A percentile compares a stretch with the other conserved stretches of the same genome.
These are phyloP conservation scores for Cataglyphis livida DNA, from an alignment of 2,888 invertebrate species.

Conservation along the genomic window DNA sequence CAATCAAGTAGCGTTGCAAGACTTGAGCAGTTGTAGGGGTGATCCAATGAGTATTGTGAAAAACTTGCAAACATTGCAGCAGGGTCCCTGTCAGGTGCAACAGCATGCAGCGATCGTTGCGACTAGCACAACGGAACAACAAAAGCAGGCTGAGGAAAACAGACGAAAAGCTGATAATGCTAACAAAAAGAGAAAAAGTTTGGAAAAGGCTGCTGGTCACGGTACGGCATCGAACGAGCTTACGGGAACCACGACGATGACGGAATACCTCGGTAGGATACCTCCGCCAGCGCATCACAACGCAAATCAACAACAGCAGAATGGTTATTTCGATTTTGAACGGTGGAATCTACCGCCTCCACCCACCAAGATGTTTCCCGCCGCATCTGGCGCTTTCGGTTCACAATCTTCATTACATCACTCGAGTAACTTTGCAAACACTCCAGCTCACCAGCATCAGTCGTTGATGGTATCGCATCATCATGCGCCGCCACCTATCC, in stretches of 20 bases:
- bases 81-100: conserved; percentile 87
- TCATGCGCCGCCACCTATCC: conserved; percentile 88
- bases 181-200: conserved; percentile 88
- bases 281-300: conserved; percentile 92
- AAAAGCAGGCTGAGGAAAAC: conserved; percentile 83
- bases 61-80: conserved; percentile 89
- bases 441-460: conserved; percentile 88
- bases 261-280: conserved; percentile 87
- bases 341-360: conserved; percentile 92
- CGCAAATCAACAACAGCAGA: conserved; percentile 87
- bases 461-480: conserved; percentile 90
- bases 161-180: conserved; percentile 80
- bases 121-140: conserved; percentile 69
- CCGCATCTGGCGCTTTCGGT: conserved; percentile 87
- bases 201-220: conserved; percentile 87
- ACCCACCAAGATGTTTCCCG: conserved; percentile 90
- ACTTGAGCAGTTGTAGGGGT: conserved; percentile 91
- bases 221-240: conserved; percentile 86
- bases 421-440: conserved; percentile 85
- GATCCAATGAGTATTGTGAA: conserved; percentile 93
- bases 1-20: conserved; percentile 89
- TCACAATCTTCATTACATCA: conserved; percentile 88
- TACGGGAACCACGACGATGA: conserved; percentile 86
- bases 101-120: conserved; percentile 83
- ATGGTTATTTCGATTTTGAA: conserved; percentile 93